Evolutionary conservation across 2,888 invertebrate species (phyloP).

Genomic region (Holacanthella duospinosa): DNA sequence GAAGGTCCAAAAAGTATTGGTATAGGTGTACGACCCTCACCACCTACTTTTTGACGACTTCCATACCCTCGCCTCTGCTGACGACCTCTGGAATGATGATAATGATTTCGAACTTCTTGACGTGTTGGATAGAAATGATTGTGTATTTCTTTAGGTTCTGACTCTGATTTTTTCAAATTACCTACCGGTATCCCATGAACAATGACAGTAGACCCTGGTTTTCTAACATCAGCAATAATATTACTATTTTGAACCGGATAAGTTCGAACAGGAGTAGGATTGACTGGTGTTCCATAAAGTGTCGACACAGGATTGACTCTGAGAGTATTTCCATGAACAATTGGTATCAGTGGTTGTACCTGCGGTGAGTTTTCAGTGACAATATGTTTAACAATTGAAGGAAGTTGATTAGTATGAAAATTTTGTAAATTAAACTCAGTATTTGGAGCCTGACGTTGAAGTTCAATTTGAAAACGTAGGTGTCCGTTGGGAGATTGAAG

Average conservation of each 20-base stretch:
- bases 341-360: neutral
- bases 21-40: neutral
- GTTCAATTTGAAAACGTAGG: conserved; percentile 9
- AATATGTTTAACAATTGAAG: conserved; percentile 23
- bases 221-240: neutral
- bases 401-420: conserved; percentile 19
- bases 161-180: neutral
- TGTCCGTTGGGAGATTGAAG: neutral
- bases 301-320: neutral
- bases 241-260: neutral
- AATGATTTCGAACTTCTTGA: neutral
- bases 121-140: neutral
- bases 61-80: neutral
- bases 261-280: conserved; percentile 3
- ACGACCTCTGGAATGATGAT: neutral
- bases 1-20: neutral
- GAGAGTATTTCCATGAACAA: neutral
- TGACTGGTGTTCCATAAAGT: conserved; percentile 6
- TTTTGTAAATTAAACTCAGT: conserved; percentile 19
- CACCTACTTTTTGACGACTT: neutral
- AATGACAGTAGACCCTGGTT: neutral
- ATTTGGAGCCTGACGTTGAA: conserved; percentile 15
- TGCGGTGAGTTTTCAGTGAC: conserved; percentile 7
- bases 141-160: neutral
- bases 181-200: neutral